phyloP scores from a whole-genome alignment of 2,888 invertebrate genomes.

The Acleris holmiana region DNA sequence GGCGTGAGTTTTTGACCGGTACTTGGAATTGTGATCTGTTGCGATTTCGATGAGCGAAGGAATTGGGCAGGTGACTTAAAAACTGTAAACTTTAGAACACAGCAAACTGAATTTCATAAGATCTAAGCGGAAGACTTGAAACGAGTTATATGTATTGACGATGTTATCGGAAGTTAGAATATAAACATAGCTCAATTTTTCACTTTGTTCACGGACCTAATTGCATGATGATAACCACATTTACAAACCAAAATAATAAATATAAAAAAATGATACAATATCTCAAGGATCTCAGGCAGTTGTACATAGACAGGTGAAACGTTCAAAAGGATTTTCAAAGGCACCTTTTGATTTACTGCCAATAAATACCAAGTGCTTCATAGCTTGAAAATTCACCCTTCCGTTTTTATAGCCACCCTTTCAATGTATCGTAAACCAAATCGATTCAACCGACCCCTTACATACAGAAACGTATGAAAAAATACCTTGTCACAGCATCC shows the following conservation, averaged over 20 bases:
- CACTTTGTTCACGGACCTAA: no score
- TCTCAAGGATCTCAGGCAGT: background rate
- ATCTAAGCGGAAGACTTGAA: no score
- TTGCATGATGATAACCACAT: no score
- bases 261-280: no score
- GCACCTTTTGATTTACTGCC: slow-evolving; percentile 27
- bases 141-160: no score
- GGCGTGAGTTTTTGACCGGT: slow-evolving; percentile 53
- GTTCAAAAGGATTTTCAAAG: slow-evolving; percentile 8
- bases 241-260: no score
- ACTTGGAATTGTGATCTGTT: slow-evolving; percentile 61
- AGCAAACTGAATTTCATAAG: no score
- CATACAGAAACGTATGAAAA: background rate
- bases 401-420: slow-evolving; percentile 71
- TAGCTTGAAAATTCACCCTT: slow-evolving; percentile 61
- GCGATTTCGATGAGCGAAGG: slow-evolving; percentile 4
- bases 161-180: no score
- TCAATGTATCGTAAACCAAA: slow-evolving; percentile 60
- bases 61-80: slow-evolving; percentile 25
- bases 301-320: slow-evolving; percentile 16
- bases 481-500: slow-evolving; percentile 37
- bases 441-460: slow-evolving; percentile 53
- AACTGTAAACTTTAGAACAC: background rate
- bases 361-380: slow-evolving; percentile 45
- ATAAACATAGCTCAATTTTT: no score